Evolutionary conservation across 2,113 vertebrate species (phyloP).

Genomic region (Indicator maculatus): DNA sequence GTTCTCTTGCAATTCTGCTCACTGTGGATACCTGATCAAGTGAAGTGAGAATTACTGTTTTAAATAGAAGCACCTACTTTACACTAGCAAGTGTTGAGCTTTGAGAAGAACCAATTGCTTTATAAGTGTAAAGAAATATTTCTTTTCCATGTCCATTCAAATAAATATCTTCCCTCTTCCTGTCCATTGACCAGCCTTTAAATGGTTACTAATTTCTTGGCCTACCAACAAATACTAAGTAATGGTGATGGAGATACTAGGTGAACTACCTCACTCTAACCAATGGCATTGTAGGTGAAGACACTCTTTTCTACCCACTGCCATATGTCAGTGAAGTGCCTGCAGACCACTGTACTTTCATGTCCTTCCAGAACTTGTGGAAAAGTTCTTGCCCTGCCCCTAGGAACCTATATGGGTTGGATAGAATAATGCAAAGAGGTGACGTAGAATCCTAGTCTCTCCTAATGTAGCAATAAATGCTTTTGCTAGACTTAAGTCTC

Average conservation of each 20-base stretch:
- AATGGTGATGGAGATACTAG: not conserved
- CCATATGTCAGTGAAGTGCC: not conserved
- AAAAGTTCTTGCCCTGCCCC: not conserved
- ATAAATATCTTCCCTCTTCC: not conserved
- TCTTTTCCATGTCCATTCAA: not conserved
- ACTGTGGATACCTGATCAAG: slow-evolving; percentile 3
- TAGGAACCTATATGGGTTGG: not conserved
- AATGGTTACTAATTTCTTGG: not conserved
- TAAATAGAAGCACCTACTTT: slow-evolving; percentile 8
- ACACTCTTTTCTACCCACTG: not conserved
- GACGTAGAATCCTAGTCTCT: not conserved
- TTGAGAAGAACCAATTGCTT: not conserved
- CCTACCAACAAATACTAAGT: not conserved
- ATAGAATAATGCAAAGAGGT: not conserved
- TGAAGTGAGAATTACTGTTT: slow-evolving; percentile 7
- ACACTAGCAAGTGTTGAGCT: not conserved
- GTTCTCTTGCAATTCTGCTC: not conserved
- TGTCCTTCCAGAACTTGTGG: not conserved
- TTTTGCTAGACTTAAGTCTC: not conserved
- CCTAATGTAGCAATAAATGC: not conserved
- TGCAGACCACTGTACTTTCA: not conserved
- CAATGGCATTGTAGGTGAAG: not conserved
- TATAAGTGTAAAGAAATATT: not conserved
- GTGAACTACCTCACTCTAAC: not conserved
- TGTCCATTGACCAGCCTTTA: not conserved